Base-by-base conservation (phyloP, 2,113 vertebrate genomes). In the Cisticola juncidis region DNA sequence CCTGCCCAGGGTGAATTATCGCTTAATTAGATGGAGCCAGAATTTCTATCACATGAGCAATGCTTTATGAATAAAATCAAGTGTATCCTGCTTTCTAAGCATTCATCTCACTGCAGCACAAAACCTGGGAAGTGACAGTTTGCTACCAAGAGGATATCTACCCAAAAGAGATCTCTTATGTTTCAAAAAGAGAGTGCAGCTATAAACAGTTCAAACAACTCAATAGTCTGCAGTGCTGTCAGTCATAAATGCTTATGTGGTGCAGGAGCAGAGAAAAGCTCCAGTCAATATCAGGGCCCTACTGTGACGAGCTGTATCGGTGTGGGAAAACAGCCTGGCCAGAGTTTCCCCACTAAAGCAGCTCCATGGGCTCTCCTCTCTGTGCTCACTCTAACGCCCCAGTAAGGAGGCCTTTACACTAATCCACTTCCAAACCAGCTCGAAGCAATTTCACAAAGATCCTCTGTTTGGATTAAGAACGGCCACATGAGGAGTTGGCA, bases 41-140 rank as follows among this genome's bases (percentile, higher is more conserved):
- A 68, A 58, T 93, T 80, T 95, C 74, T 70, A 64, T 87, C 87
- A 78, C 74, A 83, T 42, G 12, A 80, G 60, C 79, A 80, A 66
- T 47, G 78, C 84, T 82, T 96, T 88, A 90, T 62, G 79, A 95
- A 93, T 86, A 96, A 95, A 88, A 93, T 85, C 68, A 77, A 92
- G 68, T 15, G 40, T 35, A 62, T 82, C 62, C 38, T 88, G 66
- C 78, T 94, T 95, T 81, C 84, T 94, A 87, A 95, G 81, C 54
- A 70, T 92, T 93, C 90, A 73, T 86, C 66, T 92, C 85, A 88
- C 42, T 26, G 12, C 74, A 73, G 42, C 35, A 90, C 54, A 90
- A 90, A 94, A 51, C 38, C 68, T 66, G 28, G 60, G 62, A 90
- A 92, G 64, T 92, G 85, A 86, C 60, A 94, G 90, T 53, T 94